Conservation (phyloP, 2,113 vertebrate genomes). For the Pachypanchax playfairii region DNA sequence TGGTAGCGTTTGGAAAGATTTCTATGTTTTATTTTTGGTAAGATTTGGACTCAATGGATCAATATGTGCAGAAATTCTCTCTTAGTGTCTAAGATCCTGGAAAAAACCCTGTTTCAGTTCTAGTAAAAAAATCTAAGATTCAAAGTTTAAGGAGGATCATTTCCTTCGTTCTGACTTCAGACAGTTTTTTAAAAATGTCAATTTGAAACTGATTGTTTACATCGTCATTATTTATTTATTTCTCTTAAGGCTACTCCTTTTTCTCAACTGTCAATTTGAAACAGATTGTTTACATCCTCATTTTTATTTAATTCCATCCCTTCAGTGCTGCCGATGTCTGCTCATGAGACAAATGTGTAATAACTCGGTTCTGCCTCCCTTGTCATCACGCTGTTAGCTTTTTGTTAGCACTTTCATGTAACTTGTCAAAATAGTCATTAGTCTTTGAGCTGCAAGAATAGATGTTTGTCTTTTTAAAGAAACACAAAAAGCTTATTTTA, state of each 20-base stretch:
- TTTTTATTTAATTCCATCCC: neutral
- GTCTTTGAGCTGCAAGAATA: slow-evolving; percentile 20
- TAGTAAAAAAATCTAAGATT: neutral
- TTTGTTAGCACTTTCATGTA: slow-evolving; percentile 31
- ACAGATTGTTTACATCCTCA: neutral
- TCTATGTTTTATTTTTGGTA: neutral
- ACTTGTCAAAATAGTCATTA: slow-evolving; percentile 27
- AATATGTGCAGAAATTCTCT: too few relatives aligned
- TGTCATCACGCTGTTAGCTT: slow-evolving; percentile 7
- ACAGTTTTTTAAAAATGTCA: neutral
- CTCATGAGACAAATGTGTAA: slow-evolving; percentile 21
- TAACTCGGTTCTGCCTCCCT: slow-evolving; percentile 18
- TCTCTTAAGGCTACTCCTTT: neutral
- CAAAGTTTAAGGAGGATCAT: neutral
- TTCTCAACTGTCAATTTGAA: neutral
- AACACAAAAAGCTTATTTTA: slow-evolving; percentile 44
- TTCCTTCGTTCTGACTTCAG: slow-evolving; percentile 4
- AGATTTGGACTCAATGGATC: too few relatives aligned
- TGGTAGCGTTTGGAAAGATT: neutral
- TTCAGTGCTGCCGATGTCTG: neutral
- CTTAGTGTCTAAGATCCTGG: too few relatives aligned
- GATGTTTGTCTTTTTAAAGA: slow-evolving; percentile 15
- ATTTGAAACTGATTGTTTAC: neutral
- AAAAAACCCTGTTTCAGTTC: neutral
- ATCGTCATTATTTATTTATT: neutral